Evolutionary conservation across 2,888 invertebrate genomes (phyloP), one percentile per base, ranked within the genome.

Genomic region (Deilephila porcellus): DNA sequence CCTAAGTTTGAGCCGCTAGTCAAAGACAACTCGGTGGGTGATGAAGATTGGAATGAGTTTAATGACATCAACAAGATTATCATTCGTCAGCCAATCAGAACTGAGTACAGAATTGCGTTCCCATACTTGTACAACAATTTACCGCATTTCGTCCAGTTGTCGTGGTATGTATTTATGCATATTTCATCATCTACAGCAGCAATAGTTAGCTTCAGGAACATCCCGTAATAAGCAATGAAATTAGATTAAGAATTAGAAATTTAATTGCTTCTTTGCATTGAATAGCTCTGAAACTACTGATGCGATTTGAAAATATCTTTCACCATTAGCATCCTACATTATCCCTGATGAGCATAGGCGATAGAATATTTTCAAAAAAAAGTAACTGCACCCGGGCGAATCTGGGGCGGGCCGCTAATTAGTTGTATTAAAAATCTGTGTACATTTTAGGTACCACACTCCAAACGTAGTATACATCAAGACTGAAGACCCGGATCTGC

Each of bases 41-140:
- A 99, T 94, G 99, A 99, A 94, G 99, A 99, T 90, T 99, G 99
- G 99, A 99, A 99, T 93, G 99, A 99, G 93, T 99, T 99, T 87
- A 99, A 99, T 94, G 99, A 99, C 87, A 99, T 99, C 82, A 99
- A 99, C 91, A 99, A 99, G 94, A 99, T 99, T 84, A 99, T 99
- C 78, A 99, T 99, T 82, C 96, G 99, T 11, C 99, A 99, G 87
- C 99, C 99, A 4, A 98, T 99, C 80, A 96, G 99, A 78, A 99
- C 99, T 0, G 99, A 99, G 91, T 99, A 99, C 90, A 96, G 99
- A 81, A 99, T 99, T 87, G 99, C 99, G 0, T 99, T 99, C 92
- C 99, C 99, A 0, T 99, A 99, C 91, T 95, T 99, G 82, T 99
- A 99, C 95, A 99, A 99, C 92, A 99, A 99, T 89, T 96, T 99